Evolutionary conservation across 2,888 invertebrate species (phyloP).

Genomic region (Cheiracanthium punctorium): DNA sequence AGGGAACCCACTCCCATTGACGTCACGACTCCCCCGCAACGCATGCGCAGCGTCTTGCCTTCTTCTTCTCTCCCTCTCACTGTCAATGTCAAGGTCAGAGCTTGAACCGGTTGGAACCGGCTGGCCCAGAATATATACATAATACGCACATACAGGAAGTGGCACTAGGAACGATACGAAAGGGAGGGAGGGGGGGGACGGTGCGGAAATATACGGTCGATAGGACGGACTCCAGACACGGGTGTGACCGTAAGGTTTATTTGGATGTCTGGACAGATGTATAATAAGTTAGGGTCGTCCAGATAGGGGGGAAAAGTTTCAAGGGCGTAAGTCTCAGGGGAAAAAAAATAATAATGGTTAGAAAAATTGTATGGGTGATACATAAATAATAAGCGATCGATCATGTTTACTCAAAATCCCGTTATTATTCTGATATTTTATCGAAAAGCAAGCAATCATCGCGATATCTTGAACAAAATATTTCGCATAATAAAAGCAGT

Average conservation of each 20-base stretch:
- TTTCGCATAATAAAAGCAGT: too few relatives aligned
- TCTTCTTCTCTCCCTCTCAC: background rate
- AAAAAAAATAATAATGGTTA: too few relatives aligned
- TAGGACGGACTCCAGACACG: background rate
- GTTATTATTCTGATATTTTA: too few relatives aligned
- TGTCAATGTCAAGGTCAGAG: slow-evolving; percentile 62
- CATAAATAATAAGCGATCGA: too few relatives aligned
- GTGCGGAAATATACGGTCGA: background rate
- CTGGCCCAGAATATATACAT: background rate
- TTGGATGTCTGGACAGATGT: too few relatives aligned
- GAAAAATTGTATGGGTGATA: too few relatives aligned
- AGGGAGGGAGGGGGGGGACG: background rate
- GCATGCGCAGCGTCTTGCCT: slow-evolving; percentile 42
- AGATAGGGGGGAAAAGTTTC: too few relatives aligned
- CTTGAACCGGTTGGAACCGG: background rate
- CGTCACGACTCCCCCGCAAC: background rate
- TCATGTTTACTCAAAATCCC: too few relatives aligned
- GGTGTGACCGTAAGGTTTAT: background rate
- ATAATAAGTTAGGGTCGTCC: too few relatives aligned
- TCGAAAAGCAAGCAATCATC: too few relatives aligned
- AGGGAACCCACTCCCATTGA: background rate
- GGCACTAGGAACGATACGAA: background rate
- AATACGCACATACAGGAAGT: slow-evolving; percentile 8
- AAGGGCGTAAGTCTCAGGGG: too few relatives aligned
- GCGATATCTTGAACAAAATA: too few relatives aligned